These are phyloP conservation scores for Ardeotis arabs DNA, from an alignment of 2,113 vertebrate species.

Conservation along the genomic window DNA sequence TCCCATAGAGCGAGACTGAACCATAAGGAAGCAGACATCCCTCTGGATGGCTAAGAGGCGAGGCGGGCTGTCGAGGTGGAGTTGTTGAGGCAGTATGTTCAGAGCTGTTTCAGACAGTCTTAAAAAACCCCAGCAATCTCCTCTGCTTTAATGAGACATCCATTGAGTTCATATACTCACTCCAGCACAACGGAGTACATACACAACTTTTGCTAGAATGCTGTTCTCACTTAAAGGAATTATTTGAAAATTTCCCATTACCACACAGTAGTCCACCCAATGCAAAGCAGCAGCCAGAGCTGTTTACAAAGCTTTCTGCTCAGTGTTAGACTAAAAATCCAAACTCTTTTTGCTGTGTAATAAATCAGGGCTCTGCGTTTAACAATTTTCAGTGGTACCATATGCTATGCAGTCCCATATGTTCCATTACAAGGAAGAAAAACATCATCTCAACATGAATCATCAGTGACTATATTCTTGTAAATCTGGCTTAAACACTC, in stretches of 20 bases:
- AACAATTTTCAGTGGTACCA: constrained; percentile 38
- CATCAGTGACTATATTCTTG: constrained; percentile 68
- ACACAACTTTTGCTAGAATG: background rate
- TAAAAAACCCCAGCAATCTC: background rate
- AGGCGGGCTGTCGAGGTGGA: background rate
- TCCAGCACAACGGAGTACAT: background rate
- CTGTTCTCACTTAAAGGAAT: background rate
- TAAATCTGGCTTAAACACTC: constrained; percentile 64
- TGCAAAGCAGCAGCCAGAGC: background rate
- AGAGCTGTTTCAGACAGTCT: background rate
- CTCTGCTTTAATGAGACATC: background rate
- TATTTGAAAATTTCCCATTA: background rate
- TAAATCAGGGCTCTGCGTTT: constrained; percentile 8
- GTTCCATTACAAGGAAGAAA: constrained; percentile 60
- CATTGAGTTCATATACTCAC: background rate
- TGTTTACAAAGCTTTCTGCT: constrained; percentile 37
- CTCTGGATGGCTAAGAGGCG: background rate
- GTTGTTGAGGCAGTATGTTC: background rate
- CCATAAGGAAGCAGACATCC: background rate
- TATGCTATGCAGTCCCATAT: constrained; percentile 24
- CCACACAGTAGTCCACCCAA: background rate
- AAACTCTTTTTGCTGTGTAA: constrained; percentile 41
- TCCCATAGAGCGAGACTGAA: background rate
- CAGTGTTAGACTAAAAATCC: background rate
- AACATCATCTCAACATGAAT: constrained; percentile 70